Evolutionary conservation across 2,888 invertebrate species (phyloP).

Genomic region (Meloe dianella): DNA sequence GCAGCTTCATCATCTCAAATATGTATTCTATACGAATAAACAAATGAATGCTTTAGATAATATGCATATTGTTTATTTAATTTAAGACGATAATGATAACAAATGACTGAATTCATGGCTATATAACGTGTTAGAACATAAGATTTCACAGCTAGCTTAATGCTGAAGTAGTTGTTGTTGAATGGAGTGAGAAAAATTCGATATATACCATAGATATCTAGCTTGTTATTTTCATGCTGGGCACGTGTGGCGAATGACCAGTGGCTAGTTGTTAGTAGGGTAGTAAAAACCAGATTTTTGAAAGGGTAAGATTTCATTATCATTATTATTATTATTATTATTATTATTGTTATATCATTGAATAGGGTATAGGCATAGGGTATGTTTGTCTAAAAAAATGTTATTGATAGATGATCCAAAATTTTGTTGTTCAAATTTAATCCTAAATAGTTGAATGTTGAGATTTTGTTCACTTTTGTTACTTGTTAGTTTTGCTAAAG

Average conservation of each 20-base stretch:
- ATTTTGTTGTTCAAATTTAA: not conserved
- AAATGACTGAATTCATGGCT: not conserved
- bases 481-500: not conserved
- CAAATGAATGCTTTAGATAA: too few relatives aligned
- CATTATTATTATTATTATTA: not conserved
- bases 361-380: too few relatives aligned
- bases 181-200: not conserved
- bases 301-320: not conserved
- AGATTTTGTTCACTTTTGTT: not conserved
- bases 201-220: too few relatives aligned
- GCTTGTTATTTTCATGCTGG: slow-evolving; percentile 6
- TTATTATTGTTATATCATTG: not conserved
- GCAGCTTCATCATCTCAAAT: too few relatives aligned
- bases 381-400: not conserved
- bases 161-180: not conserved
- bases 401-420: not conserved
- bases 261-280: not conserved
- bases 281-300: not conserved
- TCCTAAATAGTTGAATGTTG: not conserved
- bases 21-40: too few relatives aligned
- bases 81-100: not conserved
- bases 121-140: not conserved
- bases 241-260: not conserved
- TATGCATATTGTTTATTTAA: not conserved
- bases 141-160: not conserved